A percentile compares a stretch with the other conserved stretches of the same genome.
phyloP scores from a whole-genome alignment of 2,888 invertebrate species.

The Coleophora flavipennella region DNA sequence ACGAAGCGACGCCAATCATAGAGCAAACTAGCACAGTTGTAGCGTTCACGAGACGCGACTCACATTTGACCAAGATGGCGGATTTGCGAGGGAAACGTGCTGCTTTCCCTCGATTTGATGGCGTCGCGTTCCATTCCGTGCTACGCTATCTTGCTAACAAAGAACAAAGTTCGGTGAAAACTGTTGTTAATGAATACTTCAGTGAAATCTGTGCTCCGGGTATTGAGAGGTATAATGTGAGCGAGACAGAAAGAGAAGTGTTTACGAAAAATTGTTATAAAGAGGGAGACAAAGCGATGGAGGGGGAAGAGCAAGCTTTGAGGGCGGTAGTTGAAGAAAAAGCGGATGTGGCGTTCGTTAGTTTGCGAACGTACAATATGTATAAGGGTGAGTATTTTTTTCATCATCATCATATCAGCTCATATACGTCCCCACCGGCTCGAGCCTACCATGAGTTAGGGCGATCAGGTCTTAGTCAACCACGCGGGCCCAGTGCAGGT shows the following conservation, averaged over 20 bases:
- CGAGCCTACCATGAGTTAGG: no score
- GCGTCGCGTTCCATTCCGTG: constrained; percentile 78
- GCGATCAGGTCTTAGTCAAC: no score
- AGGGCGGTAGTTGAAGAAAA: constrained; percentile 77
- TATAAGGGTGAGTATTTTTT: constrained; percentile 62
- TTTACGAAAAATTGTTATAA: constrained; percentile 43
- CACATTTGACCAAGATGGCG: constrained; percentile 69
- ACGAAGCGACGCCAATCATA: constrained; percentile 73
- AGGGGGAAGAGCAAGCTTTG: constrained; percentile 76
- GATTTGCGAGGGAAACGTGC: constrained; percentile 81
- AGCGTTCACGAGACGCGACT: constrained; percentile 76
- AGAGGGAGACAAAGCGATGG: constrained; percentile 33
- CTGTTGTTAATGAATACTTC: constrained; percentile 74
- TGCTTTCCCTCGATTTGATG: constrained; percentile 86
- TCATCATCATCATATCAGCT: neutral
- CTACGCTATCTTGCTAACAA: constrained; percentile 48
- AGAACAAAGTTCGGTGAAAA: constrained; percentile 50
- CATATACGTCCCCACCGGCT: no score
- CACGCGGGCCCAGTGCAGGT: no score
- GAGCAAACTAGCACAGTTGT: constrained; percentile 76
- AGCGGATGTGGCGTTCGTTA: constrained; percentile 86
- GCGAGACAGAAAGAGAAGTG: constrained; percentile 21
- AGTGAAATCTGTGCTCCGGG: constrained; percentile 76
- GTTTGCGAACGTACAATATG: constrained; percentile 73
- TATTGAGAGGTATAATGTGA: constrained; percentile 24